phyloP scores from a whole-genome alignment of 2,113 vertebrate species.

The Phrynosoma platyrhinos region DNA sequence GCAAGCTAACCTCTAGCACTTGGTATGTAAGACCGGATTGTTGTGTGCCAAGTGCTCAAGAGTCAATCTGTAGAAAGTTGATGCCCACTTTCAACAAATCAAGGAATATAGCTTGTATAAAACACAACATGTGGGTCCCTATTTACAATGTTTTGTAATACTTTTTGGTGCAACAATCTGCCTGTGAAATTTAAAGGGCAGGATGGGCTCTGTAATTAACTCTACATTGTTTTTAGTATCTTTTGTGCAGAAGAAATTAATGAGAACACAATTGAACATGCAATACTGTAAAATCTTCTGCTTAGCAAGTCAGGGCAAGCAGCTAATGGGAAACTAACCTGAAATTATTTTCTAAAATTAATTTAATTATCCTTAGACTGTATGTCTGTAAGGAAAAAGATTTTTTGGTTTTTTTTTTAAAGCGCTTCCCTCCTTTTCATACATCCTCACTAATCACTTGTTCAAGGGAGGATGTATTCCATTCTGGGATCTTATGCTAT shows the following conservation, averaged over 20 bases:
- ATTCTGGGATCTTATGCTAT: background rate
- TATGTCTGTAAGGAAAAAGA: background rate
- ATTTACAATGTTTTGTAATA: too few relatives aligned
- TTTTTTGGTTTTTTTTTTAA: background rate
- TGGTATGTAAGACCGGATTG: too few relatives aligned
- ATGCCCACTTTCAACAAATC: too few relatives aligned
- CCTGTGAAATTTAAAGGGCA: background rate
- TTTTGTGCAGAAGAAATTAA: background rate
- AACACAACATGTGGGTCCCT: too few relatives aligned
- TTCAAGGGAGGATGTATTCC: constrained; percentile 5
- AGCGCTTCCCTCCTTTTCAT: background rate
- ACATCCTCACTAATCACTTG: background rate
- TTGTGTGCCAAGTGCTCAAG: too few relatives aligned
- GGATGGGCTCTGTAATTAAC: background rate
- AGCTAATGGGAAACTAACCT: background rate
- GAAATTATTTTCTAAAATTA: constrained; percentile 25
- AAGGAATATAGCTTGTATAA: too few relatives aligned
- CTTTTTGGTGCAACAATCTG: too few relatives aligned
- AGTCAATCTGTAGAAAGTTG: too few relatives aligned
- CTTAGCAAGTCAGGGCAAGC: background rate
- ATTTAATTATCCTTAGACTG: background rate
- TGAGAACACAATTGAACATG: background rate
- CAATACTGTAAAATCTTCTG: background rate
- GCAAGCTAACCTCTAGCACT: too few relatives aligned
- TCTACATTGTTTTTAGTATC: background rate